phyloP scores from a whole-genome alignment of 2,888 invertebrate species.

The Phanerotoma sp. region DNA sequence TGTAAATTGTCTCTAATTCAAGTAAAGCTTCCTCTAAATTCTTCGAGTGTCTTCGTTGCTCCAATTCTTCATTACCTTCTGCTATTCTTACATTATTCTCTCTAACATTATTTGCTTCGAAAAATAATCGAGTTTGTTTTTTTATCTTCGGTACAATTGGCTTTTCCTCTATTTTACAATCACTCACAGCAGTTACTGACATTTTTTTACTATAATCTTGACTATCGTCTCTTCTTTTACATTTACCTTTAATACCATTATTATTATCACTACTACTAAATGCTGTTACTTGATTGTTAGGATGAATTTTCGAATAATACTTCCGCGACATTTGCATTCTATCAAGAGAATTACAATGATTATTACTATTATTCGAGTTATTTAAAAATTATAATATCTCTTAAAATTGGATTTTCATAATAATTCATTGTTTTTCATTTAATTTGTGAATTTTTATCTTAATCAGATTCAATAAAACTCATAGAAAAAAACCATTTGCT shows the following conservation, averaged over 20 bases:
- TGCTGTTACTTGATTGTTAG: not conserved
- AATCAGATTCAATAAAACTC: too few relatives aligned
- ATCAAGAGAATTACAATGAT: conserved; percentile 23
- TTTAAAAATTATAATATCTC: too few relatives aligned
- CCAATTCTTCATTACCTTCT: conserved; percentile 59
- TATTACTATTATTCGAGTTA: conserved; percentile 10
- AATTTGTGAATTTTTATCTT: too few relatives aligned
- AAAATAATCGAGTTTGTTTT: not conserved
- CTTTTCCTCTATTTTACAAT: not conserved
- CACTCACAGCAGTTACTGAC: too few relatives aligned
- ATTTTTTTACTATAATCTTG: not conserved
- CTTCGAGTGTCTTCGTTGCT: conserved; percentile 67
- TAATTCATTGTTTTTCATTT: too few relatives aligned
- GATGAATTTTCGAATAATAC: not conserved
- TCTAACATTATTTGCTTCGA: too few relatives aligned
- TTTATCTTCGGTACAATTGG: not conserved
- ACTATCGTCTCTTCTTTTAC: not conserved
- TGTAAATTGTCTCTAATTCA: conserved; percentile 89
- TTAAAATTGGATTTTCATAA: too few relatives aligned
- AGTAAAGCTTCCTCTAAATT: conserved; percentile 86
- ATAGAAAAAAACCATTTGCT: too few relatives aligned
- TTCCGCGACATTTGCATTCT: not conserved
- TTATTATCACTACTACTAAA: conserved; percentile 9
- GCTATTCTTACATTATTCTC: too few relatives aligned
- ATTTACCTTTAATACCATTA: conserved; percentile 21